These are phyloP conservation scores for Lophius americanus DNA, from an alignment of 2,797 vertebrate genomes.

Conservation along the genomic window DNA sequence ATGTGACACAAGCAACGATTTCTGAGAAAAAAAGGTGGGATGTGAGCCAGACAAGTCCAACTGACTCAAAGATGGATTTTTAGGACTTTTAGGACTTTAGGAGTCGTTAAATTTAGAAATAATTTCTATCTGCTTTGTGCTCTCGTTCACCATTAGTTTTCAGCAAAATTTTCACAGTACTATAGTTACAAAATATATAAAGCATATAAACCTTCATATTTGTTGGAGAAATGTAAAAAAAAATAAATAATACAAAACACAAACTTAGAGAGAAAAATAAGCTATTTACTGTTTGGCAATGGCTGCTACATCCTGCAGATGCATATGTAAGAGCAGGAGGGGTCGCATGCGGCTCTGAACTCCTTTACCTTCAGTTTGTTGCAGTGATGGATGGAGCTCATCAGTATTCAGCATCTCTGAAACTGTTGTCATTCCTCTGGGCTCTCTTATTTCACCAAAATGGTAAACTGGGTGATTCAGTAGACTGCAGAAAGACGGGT, in stretches of 20 bases:
- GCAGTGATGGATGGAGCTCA: conserved; percentile 40
- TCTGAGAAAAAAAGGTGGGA: no score
- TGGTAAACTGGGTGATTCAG: conserved; percentile 21
- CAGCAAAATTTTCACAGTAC: neutral
- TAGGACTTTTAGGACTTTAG: no score
- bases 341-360: conserved; percentile 11
- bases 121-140: neutral
- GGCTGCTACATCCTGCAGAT: conserved; percentile 6
- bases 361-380: conserved; percentile 21
- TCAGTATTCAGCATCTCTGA: conserved; percentile 38
- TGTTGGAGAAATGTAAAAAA: conserved; percentile 8
- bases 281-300: neutral
- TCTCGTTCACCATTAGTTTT: conserved; percentile 5
- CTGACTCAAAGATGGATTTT: no score
- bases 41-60: no score
- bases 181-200: neutral
- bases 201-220: neutral
- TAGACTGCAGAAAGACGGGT: conserved; percentile 14
- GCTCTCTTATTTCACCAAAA: conserved; percentile 22
- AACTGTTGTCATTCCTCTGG: conserved; percentile 17
- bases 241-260: neutral
- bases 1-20: no score
- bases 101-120: neutral
- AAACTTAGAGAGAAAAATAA: neutral
- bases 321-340: neutral